Conservation (phyloP, 1,140 invertebrate genomes). For the Drosophila kurseongensis region DNA sequence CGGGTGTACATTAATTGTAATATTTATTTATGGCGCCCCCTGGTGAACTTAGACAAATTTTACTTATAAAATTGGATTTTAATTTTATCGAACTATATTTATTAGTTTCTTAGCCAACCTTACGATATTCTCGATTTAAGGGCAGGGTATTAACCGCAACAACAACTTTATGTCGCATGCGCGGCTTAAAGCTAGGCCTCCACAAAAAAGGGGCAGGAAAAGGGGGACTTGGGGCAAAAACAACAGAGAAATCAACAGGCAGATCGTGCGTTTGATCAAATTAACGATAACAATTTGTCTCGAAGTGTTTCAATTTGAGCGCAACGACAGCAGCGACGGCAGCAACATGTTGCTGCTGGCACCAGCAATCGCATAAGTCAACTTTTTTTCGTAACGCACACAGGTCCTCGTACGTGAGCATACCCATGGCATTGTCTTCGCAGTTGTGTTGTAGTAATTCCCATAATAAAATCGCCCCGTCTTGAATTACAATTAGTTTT, state of each 20-base stretch:
- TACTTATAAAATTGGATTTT: no score
- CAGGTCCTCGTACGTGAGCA: conserved; percentile 33
- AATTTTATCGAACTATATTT: no score
- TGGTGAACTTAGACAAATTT: background rate
- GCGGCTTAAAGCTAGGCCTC: conserved; percentile 1
- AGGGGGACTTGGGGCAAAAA: conserved; percentile 13
- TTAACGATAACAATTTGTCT: conserved; percentile 85
- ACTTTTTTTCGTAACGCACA: conserved; percentile 61
- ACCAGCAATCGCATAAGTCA: conserved; percentile 72
- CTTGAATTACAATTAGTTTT: conserved; percentile 84
- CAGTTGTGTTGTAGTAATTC: conserved; percentile 73
- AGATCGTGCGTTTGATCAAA: conserved; percentile 84
- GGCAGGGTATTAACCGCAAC: background rate
- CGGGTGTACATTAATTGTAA: background rate
- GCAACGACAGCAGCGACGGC: conserved; percentile 26
- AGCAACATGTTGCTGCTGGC: conserved; percentile 67
- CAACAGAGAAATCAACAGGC: conserved; percentile 70
- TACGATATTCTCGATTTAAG: no score
- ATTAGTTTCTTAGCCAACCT: background rate
- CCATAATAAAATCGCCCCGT: conserved; percentile 84
- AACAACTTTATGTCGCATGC: conserved; percentile 62
- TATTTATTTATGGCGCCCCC: background rate
- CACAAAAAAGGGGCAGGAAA: background rate
- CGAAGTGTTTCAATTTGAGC: conserved; percentile 84
- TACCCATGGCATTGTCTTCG: conserved; percentile 55